These are phyloP conservation scores for Periophthalmodon schlosseri DNA, from an alignment of 2,113 vertebrate genomes.

Conservation along the genomic window DNA sequence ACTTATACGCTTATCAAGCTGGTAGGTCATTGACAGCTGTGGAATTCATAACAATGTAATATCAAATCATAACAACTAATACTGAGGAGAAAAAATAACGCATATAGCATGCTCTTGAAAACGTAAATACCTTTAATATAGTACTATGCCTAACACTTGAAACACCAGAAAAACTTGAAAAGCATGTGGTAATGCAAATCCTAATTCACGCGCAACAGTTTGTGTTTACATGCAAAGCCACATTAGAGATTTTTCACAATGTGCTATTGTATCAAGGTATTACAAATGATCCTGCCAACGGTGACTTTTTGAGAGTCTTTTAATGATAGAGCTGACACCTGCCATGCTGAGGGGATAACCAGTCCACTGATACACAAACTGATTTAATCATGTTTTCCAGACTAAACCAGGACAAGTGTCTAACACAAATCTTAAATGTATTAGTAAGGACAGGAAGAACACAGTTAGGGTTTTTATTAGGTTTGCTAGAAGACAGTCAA, in stretches of 20 bases:
- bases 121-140: not conserved
- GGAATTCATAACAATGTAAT: conserved; percentile 2
- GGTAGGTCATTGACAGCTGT: not conserved
- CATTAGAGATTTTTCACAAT: conserved; percentile 3
- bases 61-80: not conserved
- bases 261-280: not conserved
- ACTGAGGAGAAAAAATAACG: not conserved
- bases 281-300: not conserved
- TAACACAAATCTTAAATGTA: not conserved
- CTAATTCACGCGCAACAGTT: not conserved
- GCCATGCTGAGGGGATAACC: not conserved
- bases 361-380: not conserved
- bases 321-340: not conserved
- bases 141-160: not conserved
- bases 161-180: conserved; percentile 5
- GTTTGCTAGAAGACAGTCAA: not conserved
- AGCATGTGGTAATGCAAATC: not conserved
- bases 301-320: not conserved
- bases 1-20: not conserved
- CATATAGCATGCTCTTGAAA: not conserved
- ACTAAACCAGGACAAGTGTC: not conserved
- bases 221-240: conserved; percentile 1
- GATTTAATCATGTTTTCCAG: not conserved
- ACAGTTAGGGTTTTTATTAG: not conserved
- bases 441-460: not conserved